phyloP scores from a whole-genome alignment of 2,888 invertebrate species.

The Lasioglossum vierecki region DNA sequence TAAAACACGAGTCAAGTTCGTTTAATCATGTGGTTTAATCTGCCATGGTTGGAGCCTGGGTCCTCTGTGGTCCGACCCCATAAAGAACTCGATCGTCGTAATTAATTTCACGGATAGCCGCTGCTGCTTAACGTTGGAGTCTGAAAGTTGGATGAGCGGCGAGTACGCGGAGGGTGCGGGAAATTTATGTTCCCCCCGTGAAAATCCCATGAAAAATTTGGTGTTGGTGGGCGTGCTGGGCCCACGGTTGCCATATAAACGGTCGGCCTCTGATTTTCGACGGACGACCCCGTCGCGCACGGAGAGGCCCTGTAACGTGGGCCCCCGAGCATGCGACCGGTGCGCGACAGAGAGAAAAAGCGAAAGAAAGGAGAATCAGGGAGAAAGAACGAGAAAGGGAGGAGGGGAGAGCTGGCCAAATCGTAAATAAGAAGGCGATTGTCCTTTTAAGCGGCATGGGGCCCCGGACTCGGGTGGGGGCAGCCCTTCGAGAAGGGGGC shows the following conservation, averaged over 20 bases:
- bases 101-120: slow-evolving; percentile 46
- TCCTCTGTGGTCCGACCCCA: slow-evolving; percentile 18
- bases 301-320: not conserved
- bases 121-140: not conserved
- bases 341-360: slow-evolving; percentile 33
- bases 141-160: slow-evolving; percentile 6
- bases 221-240: slow-evolving; percentile 35
- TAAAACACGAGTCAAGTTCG: slow-evolving; percentile 30
- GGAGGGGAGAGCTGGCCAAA: slow-evolving; percentile 71
- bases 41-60: not conserved
- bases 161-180: slow-evolving; percentile 18
- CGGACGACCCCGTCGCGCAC: slow-evolving; percentile 21
- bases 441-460: slow-evolving; percentile 80
- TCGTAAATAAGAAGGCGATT: slow-evolving; percentile 82
- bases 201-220: slow-evolving; percentile 63
- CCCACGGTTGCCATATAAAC: slow-evolving; percentile 12
- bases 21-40: slow-evolving; percentile 49
- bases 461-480: slow-evolving; percentile 50
- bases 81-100: slow-evolving; percentile 29
- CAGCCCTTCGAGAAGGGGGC: slow-evolving; percentile 57
- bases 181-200: slow-evolving; percentile 52
- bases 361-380: slow-evolving; percentile 26
- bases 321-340: slow-evolving; percentile 5
- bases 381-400: slow-evolving; percentile 46
- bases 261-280: slow-evolving; percentile 18